A percentile compares a stretch with the other conserved stretches of the same genome.
Evolutionary conservation across 2,113 vertebrate genomes (phyloP).

Genomic region (Colius striatus): DNA sequence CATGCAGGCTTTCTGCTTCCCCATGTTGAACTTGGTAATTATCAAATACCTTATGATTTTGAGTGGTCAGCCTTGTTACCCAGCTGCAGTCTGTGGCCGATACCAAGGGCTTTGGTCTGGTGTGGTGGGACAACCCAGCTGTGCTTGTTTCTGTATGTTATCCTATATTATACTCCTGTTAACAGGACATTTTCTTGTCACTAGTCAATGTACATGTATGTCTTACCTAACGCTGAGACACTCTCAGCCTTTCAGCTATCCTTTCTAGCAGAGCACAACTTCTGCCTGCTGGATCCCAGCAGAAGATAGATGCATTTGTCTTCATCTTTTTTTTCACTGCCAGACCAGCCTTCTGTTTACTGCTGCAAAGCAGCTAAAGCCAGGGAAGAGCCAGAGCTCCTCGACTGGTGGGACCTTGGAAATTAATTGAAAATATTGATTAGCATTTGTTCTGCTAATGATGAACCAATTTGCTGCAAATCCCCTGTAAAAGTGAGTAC

Average conservation of each 20-base stretch:
- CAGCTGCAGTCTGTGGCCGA: neutral
- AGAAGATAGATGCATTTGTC: neutral
- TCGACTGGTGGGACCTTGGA: neutral
- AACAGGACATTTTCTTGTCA: neutral
- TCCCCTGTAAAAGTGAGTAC: neutral
- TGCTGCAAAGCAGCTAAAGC: neutral
- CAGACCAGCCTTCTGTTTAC: neutral
- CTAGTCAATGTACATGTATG: fast-evolving
- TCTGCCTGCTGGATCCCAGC: neutral
- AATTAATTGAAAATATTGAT: neutral
- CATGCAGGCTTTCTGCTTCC: neutral
- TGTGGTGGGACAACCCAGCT: neutral
- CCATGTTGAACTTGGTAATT: neutral
- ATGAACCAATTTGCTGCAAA: neutral
- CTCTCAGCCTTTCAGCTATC: neutral
- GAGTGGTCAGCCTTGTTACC: neutral
- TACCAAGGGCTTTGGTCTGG: neutral
- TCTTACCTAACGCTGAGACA: neutral
- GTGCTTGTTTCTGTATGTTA: neutral
- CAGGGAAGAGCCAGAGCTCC: neutral
- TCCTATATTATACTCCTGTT: neutral
- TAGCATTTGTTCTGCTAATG: neutral
- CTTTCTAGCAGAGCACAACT: neutral
- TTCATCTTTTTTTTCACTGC: neutral
- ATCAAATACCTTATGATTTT: neutral